A percentile compares a stretch with the other conserved stretches of the same genome.
Conservation (phyloP, 1,140 invertebrate genomes). For the Drosophila truncata region DNA sequence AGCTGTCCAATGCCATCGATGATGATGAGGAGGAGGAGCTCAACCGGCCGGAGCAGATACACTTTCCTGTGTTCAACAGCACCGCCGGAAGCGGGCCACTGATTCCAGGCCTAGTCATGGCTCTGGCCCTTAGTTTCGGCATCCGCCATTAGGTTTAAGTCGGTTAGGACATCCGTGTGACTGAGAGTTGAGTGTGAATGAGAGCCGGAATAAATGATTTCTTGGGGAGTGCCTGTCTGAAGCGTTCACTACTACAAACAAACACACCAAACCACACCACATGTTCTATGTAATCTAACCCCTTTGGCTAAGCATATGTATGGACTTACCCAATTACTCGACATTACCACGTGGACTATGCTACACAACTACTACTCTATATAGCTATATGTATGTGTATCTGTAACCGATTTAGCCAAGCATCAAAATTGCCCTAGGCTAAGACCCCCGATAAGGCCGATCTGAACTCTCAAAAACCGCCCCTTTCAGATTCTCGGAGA, state of each 20-base stretch:
- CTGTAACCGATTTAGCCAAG: constrained; percentile 74
- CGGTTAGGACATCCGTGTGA: constrained; percentile 7
- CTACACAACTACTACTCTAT: constrained; percentile 61
- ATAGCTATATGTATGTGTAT: constrained; percentile 69
- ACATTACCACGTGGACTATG: constrained; percentile 62
- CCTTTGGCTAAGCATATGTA: constrained; percentile 48
- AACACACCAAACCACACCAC: constrained; percentile 18
- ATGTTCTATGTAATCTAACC: constrained; percentile 56
- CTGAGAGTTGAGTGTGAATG: constrained; percentile 12
- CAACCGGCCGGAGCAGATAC: constrained; percentile 83
- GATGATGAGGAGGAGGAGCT: constrained; percentile 84
- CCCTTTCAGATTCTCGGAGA: constrained; percentile 1
- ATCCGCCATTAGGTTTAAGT: constrained; percentile 54
- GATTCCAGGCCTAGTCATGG: constrained; percentile 14
- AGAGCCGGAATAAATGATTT: constrained; percentile 18
- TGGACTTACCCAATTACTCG: constrained; percentile 45
- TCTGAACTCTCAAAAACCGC: constrained; percentile 13
- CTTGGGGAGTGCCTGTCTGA: constrained; percentile 36
- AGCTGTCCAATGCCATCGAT: constrained; percentile 80
- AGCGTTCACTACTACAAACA: constrained; percentile 19
- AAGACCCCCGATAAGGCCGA: constrained; percentile 30
- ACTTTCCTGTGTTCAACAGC: constrained; percentile 80
- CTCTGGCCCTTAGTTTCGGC: constrained; percentile 33
- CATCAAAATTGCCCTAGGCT: constrained; percentile 66
- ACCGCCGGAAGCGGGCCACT: constrained; percentile 30